Evolutionary conservation across 2,113 vertebrate genomes (phyloP).

Genomic region (Hemiscyllium ocellatum): DNA sequence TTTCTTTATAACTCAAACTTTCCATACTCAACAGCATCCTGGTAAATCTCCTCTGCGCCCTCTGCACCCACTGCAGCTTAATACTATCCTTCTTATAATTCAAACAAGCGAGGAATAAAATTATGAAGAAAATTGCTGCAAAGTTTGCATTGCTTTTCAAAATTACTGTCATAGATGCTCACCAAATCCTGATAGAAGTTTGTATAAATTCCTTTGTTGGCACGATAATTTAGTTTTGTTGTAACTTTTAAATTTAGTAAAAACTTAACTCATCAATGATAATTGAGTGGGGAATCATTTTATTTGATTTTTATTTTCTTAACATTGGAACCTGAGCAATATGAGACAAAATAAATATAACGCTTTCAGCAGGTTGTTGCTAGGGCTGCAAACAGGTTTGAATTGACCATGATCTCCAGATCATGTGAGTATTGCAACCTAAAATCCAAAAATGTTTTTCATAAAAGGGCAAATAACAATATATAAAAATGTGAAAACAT

Average conservation of each 20-base stretch:
- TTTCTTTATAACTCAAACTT: no score
- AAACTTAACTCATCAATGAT: background rate
- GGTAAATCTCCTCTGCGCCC: no score
- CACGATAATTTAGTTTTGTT: background rate
- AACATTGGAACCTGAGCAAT: background rate
- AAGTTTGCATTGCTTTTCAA: background rate
- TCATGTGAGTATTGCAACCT: background rate
- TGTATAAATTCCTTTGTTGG: background rate
- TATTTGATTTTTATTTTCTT: background rate
- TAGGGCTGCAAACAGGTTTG: background rate
- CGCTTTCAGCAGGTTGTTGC: background rate
- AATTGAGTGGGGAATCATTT: background rate
- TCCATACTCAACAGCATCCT: no score
- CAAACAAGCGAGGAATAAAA: background rate
- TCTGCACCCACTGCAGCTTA: no score
- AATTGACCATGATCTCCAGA: background rate
- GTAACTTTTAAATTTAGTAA: background rate
- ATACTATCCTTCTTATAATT: no score
- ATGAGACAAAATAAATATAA: background rate
- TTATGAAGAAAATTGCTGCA: background rate
- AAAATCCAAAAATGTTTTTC: background rate
- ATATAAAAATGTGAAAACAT: background rate
- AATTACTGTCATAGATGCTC: background rate
- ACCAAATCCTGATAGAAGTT: no score
- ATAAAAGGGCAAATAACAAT: background rate